Conservation (phyloP, 2,797 vertebrate genomes). For the Lutra lutra region DNA sequence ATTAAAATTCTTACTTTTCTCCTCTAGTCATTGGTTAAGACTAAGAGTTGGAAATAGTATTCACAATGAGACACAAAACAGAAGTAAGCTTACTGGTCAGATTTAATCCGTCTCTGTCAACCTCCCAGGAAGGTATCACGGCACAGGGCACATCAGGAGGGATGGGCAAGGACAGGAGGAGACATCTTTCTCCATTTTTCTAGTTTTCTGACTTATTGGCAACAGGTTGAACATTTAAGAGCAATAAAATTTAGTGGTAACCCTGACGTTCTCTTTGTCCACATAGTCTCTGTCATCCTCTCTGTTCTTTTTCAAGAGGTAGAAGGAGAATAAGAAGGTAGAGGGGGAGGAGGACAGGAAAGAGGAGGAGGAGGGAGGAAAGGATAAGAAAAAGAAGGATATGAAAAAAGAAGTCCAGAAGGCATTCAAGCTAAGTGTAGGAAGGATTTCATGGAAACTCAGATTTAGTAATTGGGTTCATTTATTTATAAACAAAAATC, state of each 20-base stretch:
- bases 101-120: background rate
- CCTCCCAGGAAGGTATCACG: background rate
- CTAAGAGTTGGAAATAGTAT: background rate
- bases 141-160: background rate
- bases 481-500: background rate
- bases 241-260: background rate
- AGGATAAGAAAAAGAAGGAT: background rate
- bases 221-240: background rate
- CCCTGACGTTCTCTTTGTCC: background rate
- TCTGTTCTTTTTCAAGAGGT: background rate
- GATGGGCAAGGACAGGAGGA: background rate
- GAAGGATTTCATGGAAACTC: background rate
- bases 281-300: background rate
- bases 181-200: background rate
- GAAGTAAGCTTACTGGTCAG: background rate
- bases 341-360: background rate
- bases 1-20: slow-evolving; percentile 29
- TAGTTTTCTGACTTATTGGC: background rate
- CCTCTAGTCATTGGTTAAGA: background rate
- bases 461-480: background rate
- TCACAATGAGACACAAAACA: slow-evolving; percentile 32
- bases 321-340: background rate
- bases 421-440: background rate
- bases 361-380: no score
- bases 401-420: background rate